Evolutionary conservation across 2,113 vertebrate genomes (phyloP).

Genomic region (Takifugu bimaculatus): DNA sequence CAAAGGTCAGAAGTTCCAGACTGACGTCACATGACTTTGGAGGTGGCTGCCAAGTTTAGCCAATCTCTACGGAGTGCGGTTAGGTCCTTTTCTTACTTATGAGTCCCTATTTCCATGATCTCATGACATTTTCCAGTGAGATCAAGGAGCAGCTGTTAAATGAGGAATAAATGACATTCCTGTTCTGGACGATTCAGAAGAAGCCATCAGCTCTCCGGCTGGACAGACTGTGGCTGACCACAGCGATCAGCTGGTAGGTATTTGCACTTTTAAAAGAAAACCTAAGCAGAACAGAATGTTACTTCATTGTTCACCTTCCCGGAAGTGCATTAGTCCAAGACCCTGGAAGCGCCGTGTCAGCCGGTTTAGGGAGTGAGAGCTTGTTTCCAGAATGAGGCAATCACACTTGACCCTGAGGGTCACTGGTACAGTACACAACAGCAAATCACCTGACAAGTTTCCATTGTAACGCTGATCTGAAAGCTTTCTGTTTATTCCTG

Average conservation of each 20-base stretch:
- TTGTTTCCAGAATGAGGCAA: slow-evolving; percentile 31
- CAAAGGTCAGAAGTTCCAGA: slow-evolving; percentile 37
- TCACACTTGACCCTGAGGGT: slow-evolving; percentile 36
- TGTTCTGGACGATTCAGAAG: slow-evolving; percentile 27
- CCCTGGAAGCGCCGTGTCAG: slow-evolving; percentile 20
- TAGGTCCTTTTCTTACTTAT: slow-evolving; percentile 23
- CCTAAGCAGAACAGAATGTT: slow-evolving; percentile 53
- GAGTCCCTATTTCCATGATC: slow-evolving; percentile 52
- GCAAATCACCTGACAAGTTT: slow-evolving; percentile 48
- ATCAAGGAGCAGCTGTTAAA: slow-evolving; percentile 35
- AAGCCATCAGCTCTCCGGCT: slow-evolving; percentile 9
- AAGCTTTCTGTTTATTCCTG: slow-evolving; percentile 44
- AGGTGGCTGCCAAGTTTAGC: slow-evolving; percentile 30
- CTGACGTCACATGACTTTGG: slow-evolving; percentile 38
- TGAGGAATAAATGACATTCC: slow-evolving; percentile 31
- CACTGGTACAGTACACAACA: slow-evolving; percentile 22
- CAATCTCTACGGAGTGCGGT: slow-evolving; percentile 13
- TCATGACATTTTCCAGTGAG: slow-evolving; percentile 53
- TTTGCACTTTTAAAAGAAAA: slow-evolving; percentile 62
- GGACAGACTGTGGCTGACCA: slow-evolving; percentile 19
- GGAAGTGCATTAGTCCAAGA: slow-evolving; percentile 47
- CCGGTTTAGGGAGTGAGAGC: slow-evolving; percentile 34
- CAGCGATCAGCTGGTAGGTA: slow-evolving; percentile 45
- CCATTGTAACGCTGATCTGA: slow-evolving; percentile 40
- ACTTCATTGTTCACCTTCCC: slow-evolving; percentile 66